These are phyloP conservation scores for Caenorhabditis brenneri DNA, from an alignment of 1,140 invertebrate genomes.

Conservation along the genomic window DNA sequence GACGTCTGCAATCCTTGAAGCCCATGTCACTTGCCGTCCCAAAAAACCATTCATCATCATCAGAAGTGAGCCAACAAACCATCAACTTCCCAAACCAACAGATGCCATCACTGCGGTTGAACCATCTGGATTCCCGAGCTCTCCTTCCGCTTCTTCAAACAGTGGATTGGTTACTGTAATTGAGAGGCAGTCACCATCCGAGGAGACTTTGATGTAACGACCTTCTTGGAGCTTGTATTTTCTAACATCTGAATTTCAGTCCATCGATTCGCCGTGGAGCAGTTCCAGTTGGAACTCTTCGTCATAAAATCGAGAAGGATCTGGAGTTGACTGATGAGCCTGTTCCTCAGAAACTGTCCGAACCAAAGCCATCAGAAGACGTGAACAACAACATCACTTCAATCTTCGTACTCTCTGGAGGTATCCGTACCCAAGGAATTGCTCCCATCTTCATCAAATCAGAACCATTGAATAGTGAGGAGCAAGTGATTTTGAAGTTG, in stretches of 20 bases:
- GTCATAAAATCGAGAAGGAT: neutral
- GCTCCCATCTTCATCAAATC: neutral
- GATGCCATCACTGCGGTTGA: slow-evolving; percentile 7
- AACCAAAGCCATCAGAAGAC: neutral
- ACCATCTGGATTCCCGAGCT: neutral
- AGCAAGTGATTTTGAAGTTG: neutral
- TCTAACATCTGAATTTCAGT: neutral
- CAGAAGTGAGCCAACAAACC: neutral
- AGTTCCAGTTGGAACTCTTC: neutral
- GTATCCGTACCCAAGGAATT: neutral
- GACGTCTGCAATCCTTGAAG: neutral
- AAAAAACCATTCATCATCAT: neutral
- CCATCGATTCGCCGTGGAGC: neutral
- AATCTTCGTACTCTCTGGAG: neutral
- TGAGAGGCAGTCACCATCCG: neutral
- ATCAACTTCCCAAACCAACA: neutral
- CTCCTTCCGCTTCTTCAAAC: slow-evolving; percentile 5
- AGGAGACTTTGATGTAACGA: slow-evolving; percentile 18
- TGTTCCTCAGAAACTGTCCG: neutral
- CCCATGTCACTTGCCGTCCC: neutral
- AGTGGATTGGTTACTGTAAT: slow-evolving; percentile 20
- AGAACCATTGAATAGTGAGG: neutral
- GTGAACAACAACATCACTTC: neutral
- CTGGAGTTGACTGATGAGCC: neutral
- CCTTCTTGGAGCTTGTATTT: too few relatives aligned